phyloP scores from a whole-genome alignment of 2,888 invertebrate genomes.

The Yponomeuta cagnagella region DNA sequence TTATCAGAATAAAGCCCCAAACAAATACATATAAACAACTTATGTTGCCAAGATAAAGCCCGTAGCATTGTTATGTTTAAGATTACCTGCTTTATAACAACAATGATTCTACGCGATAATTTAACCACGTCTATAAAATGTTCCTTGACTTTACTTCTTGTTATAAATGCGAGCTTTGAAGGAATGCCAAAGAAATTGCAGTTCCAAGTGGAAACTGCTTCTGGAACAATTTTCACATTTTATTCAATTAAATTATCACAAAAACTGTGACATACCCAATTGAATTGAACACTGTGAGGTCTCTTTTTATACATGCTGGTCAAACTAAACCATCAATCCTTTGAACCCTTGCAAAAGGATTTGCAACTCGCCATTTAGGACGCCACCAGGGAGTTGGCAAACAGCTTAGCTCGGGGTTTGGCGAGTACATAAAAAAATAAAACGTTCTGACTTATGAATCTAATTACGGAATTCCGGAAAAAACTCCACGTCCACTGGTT shows the following conservation, averaged over 20 bases:
- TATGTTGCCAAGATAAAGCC: too few species aligned
- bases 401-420: neutral
- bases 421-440: slow-evolving; percentile 16
- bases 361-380: neutral
- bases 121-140: neutral
- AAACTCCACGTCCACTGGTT: slow-evolving; percentile 3
- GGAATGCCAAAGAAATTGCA: neutral
- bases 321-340: too few species aligned
- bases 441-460: slow-evolving; percentile 12
- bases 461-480: slow-evolving; percentile 7
- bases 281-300: too few species aligned
- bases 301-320: too few species aligned
- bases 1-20: too few species aligned
- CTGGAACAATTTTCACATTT: neutral
- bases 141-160: neutral
- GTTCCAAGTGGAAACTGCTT: neutral
- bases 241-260: neutral
- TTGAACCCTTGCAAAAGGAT: too few species aligned
- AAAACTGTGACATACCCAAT: neutral
- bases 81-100: neutral
- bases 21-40: too few species aligned
- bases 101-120: neutral
- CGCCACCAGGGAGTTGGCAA: neutral
- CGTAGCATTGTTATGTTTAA: too few species aligned
- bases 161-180: neutral